phyloP scores from a whole-genome alignment of 2,113 vertebrate genomes.

The Dipodomys stephensi region DNA sequence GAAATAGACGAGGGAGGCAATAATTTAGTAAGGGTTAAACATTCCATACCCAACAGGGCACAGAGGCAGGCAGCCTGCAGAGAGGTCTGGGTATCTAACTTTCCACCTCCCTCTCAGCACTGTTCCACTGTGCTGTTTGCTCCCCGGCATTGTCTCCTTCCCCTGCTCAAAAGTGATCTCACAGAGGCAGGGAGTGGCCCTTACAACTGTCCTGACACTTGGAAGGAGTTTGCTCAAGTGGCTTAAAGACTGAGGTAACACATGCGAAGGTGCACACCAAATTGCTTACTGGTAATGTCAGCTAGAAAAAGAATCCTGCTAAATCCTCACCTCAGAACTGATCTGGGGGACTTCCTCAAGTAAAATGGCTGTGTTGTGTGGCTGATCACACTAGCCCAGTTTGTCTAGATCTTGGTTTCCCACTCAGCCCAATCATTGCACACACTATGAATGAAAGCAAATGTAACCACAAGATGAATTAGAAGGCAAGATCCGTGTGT shows the following conservation, averaged over 20 bases:
- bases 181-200: neutral
- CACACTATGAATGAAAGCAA: neutral
- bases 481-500: neutral
- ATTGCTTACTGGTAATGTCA: neutral
- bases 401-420: neutral
- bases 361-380: neutral
- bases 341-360: no score
- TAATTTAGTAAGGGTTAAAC: neutral
- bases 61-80: neutral
- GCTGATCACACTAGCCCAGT: neutral
- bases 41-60: neutral
- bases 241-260: neutral
- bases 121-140: neutral
- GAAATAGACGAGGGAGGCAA: neutral
- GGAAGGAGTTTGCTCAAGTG: neutral
- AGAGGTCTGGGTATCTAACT: neutral
- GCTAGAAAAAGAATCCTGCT: neutral
- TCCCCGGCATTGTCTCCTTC: neutral
- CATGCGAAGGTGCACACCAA: no score
- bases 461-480: neutral
- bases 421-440: neutral
- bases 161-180: neutral
- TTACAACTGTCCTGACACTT: neutral
- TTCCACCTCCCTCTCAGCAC: no score
- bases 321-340: neutral